Evolutionary conservation across 2,797 vertebrate species (phyloP).

Genomic region (Iguana delicatissima): DNA sequence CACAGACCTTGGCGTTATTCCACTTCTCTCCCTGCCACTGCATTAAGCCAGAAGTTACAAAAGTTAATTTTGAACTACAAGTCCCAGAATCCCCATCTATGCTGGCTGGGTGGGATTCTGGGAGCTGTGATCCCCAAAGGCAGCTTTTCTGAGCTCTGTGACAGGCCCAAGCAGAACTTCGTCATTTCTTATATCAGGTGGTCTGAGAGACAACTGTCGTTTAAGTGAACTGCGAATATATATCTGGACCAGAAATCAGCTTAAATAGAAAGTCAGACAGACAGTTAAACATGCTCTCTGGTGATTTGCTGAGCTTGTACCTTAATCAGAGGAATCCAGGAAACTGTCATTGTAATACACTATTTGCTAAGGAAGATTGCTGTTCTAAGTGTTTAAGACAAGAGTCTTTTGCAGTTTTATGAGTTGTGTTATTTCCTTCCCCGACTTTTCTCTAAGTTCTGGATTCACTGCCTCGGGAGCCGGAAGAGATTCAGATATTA

Average conservation of each 20-base stretch:
- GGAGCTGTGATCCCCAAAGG: too few species aligned
- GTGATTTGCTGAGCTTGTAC: constrained; percentile 3
- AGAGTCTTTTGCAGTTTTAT: constrained; percentile 15
- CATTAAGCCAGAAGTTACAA: too few species aligned
- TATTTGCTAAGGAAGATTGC: constrained; percentile 9
- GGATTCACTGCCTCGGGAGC: constrained; percentile 42
- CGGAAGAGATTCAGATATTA: constrained; percentile 42
- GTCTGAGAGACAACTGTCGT: neutral
- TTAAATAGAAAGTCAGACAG: neutral
- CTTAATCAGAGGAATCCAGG: constrained; percentile 9
- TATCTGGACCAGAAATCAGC: neutral
- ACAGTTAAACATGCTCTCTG: neutral
- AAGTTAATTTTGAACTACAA: too few species aligned
- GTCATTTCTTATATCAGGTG: neutral
- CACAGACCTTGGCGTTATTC: too few species aligned
- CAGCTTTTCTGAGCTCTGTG: too few species aligned
- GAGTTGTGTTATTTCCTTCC: constrained; percentile 14
- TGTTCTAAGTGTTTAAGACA: neutral
- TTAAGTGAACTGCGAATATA: neutral
- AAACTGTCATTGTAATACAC: constrained; percentile 9
- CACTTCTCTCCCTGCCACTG: too few species aligned
- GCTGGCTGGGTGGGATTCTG: too few species aligned
- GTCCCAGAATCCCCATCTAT: too few species aligned
- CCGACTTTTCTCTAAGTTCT: constrained; percentile 53
- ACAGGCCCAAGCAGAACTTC: neutral